Evolutionary conservation across 2,888 invertebrate species (phyloP).

Genomic region (Patella caerulea): DNA sequence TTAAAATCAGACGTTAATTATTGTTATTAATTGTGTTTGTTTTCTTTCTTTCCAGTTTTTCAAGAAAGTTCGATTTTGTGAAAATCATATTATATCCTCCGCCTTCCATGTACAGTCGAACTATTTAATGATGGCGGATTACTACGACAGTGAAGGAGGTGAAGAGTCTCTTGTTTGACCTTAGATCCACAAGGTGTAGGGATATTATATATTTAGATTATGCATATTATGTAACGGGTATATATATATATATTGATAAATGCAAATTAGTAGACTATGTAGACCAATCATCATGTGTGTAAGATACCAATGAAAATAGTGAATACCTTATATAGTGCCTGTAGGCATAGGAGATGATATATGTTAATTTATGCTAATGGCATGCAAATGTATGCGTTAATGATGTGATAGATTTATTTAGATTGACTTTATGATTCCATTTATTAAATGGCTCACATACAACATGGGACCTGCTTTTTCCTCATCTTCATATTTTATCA

Average conservation of each 20-base stretch:
- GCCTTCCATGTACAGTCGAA: slow-evolving; percentile 29
- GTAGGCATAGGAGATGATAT: not conserved
- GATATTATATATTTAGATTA: not conserved
- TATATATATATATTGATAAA: not conserved
- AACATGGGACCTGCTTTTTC: too few species aligned
- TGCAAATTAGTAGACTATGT: slow-evolving; percentile 9
- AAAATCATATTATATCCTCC: slow-evolving; percentile 27
- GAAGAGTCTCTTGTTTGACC: slow-evolving; percentile 54
- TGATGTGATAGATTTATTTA: not conserved
- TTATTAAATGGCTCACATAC: too few species aligned
- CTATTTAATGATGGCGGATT: slow-evolving; percentile 30
- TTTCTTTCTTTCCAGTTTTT: slow-evolving; percentile 30
- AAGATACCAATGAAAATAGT: too few species aligned
- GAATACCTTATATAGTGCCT: not conserved
- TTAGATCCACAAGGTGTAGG: not conserved
- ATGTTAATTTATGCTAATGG: not conserved
- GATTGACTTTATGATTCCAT: too few species aligned
- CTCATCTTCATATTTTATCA: too few species aligned
- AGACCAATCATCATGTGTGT: not conserved
- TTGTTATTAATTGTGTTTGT: not conserved
- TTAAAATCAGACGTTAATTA: too few species aligned
- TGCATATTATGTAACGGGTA: slow-evolving; percentile 6
- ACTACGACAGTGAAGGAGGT: slow-evolving; percentile 47
- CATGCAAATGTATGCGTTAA: not conserved
- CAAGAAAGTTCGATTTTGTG: slow-evolving; percentile 41